A percentile compares a stretch with the other conserved stretches of the same genome.
These are phyloP conservation scores for Lasiurus borealis DNA, from an alignment of 2,113 vertebrate species.

Conservation along the genomic window DNA sequence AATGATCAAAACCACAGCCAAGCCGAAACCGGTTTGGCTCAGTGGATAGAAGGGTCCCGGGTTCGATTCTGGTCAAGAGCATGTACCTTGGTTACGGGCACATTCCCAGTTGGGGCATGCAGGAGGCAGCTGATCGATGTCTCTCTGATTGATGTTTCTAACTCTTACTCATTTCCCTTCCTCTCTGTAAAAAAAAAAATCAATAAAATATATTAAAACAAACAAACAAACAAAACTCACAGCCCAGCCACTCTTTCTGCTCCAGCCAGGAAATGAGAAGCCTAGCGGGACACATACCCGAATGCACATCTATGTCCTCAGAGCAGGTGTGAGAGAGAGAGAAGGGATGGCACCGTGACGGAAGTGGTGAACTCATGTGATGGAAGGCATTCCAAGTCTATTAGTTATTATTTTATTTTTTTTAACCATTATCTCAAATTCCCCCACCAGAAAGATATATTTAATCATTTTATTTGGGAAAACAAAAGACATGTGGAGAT, in stretches of 20 bases:
- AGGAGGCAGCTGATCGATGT: too few species aligned
- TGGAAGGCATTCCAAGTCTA: not conserved
- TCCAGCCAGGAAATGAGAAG: rapidly evolving
- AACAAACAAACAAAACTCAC: not conserved
- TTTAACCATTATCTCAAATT: not conserved
- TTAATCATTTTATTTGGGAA: not conserved
- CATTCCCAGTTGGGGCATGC: too few species aligned
- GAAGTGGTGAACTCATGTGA: not conserved
- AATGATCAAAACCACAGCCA: not conserved
- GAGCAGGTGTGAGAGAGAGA: rapidly evolving
- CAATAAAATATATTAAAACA: too few species aligned
- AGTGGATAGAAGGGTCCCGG: too few species aligned
- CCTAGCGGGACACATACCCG: rapidly evolving
- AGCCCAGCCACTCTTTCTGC: not conserved
- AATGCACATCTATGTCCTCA: rapidly evolving
- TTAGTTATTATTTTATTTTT: not conserved
- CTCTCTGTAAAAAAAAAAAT: too few species aligned
- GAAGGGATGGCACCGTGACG: not conserved
- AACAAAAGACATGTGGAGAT: not conserved
- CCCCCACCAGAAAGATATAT: not conserved
- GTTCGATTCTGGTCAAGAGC: too few species aligned
- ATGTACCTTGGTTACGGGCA: too few species aligned
- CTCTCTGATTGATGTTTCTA: too few species aligned
- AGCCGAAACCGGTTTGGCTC: not conserved
- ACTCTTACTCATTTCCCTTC: too few species aligned